Evolutionary conservation across 2,797 vertebrate species (phyloP), one percentile per base, ranked within the genome.

Genomic region (Falco berigora): DNA sequence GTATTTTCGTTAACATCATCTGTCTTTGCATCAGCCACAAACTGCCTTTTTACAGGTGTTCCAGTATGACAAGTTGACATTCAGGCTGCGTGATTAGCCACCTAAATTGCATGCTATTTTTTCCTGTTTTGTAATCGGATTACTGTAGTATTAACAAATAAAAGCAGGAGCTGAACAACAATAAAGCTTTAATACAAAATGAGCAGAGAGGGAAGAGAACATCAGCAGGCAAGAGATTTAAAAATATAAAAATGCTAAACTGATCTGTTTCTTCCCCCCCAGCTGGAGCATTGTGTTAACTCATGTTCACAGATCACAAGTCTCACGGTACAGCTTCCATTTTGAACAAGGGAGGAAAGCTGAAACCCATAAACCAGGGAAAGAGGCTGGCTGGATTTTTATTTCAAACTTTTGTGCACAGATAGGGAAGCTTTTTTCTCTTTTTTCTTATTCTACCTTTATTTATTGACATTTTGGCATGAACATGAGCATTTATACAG

Each of bases 181-280:
- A n/a, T 20, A 62, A 62, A 72, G 66, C 69, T 91, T 73, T 36
- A n/a, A 23, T 59, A 49, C 44, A 36, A 78, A 90, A 76, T 8
- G 69, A 93, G 71, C 44, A 40, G 83, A 87, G 83, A 85, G 77
- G 86, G 68, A 74, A 71, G 74, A 73, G 80, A 95, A 68, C 88
- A 72, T 40, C 75, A 87, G 88, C 92, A 94, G 86, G 88, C 86
- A 92, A 77, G 83, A 88, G 81, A 85, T 89, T 88, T 85, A 62
- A 86, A 94, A 88, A 88, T 63, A 58, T 74, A 80, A 94, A 95
- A 94, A 79, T 50, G 91, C 56, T 86, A 6, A 69, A 88, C 83
- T 81, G 77, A 86, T 96, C 95, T 94, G 86, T 94, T 96, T 83
- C 86, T 47, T 68, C 56, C 68, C 28, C 50, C 50, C 25, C 68